Base-by-base conservation (phyloP, 2,888 invertebrate genomes). In the Cephus pygmeus region DNA sequence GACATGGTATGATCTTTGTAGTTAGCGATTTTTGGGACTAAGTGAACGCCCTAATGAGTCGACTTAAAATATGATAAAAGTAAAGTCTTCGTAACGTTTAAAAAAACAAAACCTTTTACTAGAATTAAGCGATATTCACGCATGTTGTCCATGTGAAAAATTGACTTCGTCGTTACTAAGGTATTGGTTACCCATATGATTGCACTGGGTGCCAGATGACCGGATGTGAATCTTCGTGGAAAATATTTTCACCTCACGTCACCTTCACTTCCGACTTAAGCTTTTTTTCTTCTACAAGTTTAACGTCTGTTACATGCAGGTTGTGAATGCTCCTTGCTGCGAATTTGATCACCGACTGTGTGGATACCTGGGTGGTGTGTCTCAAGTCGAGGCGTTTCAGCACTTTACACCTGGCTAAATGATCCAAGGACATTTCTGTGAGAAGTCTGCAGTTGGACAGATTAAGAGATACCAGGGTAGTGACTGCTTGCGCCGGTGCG, bases 331-430 rank as follows among this genome's bases (percentile, higher is more conserved):
- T 96, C 86, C 95, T 95, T 81, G 96, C 96, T 1, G 96, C 96
- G 89, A 97, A 97, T 87, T 96, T 96, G 87, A 96, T 96, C 69
- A 97, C 94, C 23, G 96, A 96, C 87, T 96, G 96, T 4, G 96
- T 96, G 4, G 96, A 95, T 69, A 97, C 96, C 86, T 96, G 95
- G 11, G 96, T 95, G 69, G 96, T 95, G 88, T 96, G 96, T 90
- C 97, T 94, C 84, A 97, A 93, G 89, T 97, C 97, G 87, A 97
- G 91, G 86, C 95, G 94, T 85, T 92, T 93, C 81, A 97, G 93
- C 87, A 95, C 95, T 88, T 96, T 95, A 90, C 96, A 97, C 81
- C 95, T 94, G 33, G 95, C 93, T 81, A 97, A 93, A 88, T 97
- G 96, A 88, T 97, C 97, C 80, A 98, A 93, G 83, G 96, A 95